phyloP scores from a whole-genome alignment of 1,140 invertebrate species.

The Cataglyphis hispanica region DNA sequence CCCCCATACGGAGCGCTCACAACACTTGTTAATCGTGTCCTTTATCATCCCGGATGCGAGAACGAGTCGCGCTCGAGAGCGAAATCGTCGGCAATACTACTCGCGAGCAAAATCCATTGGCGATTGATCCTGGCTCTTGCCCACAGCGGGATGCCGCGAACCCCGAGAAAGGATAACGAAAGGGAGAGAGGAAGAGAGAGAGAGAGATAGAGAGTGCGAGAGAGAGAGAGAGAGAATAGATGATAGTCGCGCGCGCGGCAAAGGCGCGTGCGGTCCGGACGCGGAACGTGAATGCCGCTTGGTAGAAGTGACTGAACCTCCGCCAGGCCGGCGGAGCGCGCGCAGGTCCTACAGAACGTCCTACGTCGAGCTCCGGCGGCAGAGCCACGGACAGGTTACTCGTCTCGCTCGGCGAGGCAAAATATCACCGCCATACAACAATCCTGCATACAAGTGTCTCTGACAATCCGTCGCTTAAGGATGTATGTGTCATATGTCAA shows the following conservation, averaged over 20 bases:
- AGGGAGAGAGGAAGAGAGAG: background rate
- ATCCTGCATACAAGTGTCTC: constrained; percentile 21
- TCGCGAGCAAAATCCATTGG: constrained; percentile 34
- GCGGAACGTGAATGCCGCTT: constrained; percentile 74
- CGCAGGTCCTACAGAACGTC: constrained; percentile 70
- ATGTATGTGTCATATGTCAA: too few species aligned
- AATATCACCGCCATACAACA: constrained; percentile 40
- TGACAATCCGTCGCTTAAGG: constrained; percentile 48
- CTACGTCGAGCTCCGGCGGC: constrained; percentile 58
- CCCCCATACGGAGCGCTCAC: background rate
- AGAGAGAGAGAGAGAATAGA: background rate
- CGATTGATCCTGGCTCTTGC: constrained; percentile 50
- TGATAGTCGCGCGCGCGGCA: constrained; percentile 66
- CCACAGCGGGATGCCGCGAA: constrained; percentile 54
- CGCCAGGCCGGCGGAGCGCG: constrained; percentile 61
- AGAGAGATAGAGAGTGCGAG: constrained; percentile 22
- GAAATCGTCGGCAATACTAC: constrained; percentile 9
- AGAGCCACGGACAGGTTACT: constrained; percentile 44
- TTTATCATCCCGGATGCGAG: background rate
- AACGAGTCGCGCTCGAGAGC: background rate
- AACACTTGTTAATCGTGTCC: constrained; percentile 38
- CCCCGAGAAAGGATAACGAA: constrained; percentile 24
- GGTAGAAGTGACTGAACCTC: constrained; percentile 66
- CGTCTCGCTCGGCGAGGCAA: constrained; percentile 53
- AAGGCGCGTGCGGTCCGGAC: constrained; percentile 71